phyloP scores from a whole-genome alignment of 2,797 vertebrate species.

The Catostomus latipinnis region DNA sequence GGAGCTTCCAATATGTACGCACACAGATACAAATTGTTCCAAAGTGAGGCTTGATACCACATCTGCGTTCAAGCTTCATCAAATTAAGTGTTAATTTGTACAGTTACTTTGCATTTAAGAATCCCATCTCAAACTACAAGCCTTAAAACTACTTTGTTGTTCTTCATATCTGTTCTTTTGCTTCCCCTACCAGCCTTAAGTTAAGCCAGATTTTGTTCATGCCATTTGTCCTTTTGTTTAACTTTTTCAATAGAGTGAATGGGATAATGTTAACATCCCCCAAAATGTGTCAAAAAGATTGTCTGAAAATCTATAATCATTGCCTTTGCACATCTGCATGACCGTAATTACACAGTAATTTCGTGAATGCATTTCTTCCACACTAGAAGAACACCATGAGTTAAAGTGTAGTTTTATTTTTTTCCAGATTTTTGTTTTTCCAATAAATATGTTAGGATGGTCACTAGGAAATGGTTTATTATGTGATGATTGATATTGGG shows the following conservation, averaged over 20 bases:
- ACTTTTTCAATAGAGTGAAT: conserved; percentile 38
- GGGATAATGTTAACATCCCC: conserved; percentile 39
- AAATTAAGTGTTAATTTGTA: conserved; percentile 36
- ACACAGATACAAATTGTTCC: conserved; percentile 11
- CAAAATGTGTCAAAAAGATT: conserved; percentile 60
- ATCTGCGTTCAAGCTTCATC: not conserved
- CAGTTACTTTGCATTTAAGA: conserved; percentile 35
- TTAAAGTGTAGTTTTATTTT: conserved; percentile 68
- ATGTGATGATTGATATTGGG: conserved; percentile 23
- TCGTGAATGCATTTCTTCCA: conserved; percentile 48
- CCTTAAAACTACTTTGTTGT: conserved; percentile 35
- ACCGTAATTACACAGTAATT: conserved; percentile 55
- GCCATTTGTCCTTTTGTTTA: conserved; percentile 42
- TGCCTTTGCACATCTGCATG: conserved; percentile 75
- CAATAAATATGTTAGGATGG: conserved; percentile 67
- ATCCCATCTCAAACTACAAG: conserved; percentile 37
- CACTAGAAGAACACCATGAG: conserved; percentile 66
- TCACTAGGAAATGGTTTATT: conserved; percentile 70
- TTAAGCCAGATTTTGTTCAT: conserved; percentile 51
- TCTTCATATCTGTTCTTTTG: too few relatives aligned
- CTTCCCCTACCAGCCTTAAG: conserved; percentile 23
- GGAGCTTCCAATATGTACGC: conserved; percentile 40
- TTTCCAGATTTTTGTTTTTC: conserved; percentile 74
- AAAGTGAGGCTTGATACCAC: conserved; percentile 23
- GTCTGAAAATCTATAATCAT: conserved; percentile 64